Evolutionary conservation across 2,113 vertebrate genomes (phyloP), one percentile per base, ranked within the genome.

Genomic region (Malurus alboscapulatus): DNA sequence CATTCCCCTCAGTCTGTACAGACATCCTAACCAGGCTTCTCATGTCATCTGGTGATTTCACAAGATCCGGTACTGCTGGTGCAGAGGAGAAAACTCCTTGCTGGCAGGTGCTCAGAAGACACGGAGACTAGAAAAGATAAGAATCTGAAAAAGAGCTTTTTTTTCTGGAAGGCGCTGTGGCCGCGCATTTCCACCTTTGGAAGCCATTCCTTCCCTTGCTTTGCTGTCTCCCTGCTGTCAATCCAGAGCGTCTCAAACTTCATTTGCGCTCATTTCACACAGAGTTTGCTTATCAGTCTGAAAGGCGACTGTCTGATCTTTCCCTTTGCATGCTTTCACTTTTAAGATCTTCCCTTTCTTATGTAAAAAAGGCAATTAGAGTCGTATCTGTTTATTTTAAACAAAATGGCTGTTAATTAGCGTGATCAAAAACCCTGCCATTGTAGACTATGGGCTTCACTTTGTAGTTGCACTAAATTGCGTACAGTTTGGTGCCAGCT

Each of bases 331-430:
- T 98, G 98, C 97, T 98, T 98, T 98, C 97, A 99, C 98, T 99
- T 99, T 99, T 98, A 99, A 99, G 98, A 99, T 99, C 98, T 98
- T 98, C 97, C 97, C 98, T 99, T 99, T 99, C 98, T 99, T 99
- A 99, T 99, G 99, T 98, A 99, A 99, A 99, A 98, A 98, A 99
- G 99, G 98, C 99, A 99, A 99, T 99, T 99, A 99, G 98, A 99
- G 97, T 98, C 98, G 95, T 99, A 99, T 99, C 99, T 99, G 99
- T 99, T 99, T 99, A 99, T 99, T 99, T 99, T 98, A 99, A 99
- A 99, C 98, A 99, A 99, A 99, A 99, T 99, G 98, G 98, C 98
- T 99, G 99, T 99, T 99, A 99, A 99, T 99, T 99, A 99, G 99
- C 94, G 94, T 98, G 98, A 99, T 99, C 99, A 99, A 99, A 99